Conservation (phyloP, 2,888 invertebrate species). For the Adelognathus sp. region DNA sequence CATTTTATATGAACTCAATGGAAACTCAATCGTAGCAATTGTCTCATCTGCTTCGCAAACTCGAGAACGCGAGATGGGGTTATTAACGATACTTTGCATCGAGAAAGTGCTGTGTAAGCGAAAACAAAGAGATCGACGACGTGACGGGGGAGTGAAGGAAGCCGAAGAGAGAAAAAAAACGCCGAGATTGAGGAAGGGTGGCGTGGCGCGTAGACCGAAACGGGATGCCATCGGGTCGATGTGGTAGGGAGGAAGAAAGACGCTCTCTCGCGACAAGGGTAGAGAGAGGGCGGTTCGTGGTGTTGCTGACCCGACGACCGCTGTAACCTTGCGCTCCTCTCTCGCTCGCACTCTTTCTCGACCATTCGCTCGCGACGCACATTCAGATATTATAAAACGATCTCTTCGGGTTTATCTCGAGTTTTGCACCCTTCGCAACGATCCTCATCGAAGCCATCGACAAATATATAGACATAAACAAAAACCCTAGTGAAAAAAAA, state of each 20-base stretch:
- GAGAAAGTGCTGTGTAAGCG: conserved; percentile 12
- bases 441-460: conserved; percentile 5
- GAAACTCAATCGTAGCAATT: conserved; percentile 1
- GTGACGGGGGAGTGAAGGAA: neutral
- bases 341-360: neutral
- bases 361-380: neutral
- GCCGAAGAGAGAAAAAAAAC: conserved; percentile 4
- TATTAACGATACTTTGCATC: conserved; percentile 7
- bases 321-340: conserved; percentile 75
- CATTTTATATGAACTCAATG: neutral
- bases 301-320: conserved; percentile 80
- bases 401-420: conserved; percentile 44
- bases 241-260: conserved; percentile 63
- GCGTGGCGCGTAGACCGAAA: conserved; percentile 23
- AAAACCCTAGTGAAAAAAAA: conserved; percentile 3
- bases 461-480: conserved; percentile 5
- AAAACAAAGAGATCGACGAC: conserved; percentile 29
- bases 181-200: conserved; percentile 28
- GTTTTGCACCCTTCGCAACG: conserved; percentile 41
- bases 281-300: conserved; percentile 72
- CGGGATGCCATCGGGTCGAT: conserved; percentile 56
- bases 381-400: conserved; percentile 51
- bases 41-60: neutral
- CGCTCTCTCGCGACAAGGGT: conserved; percentile 60
- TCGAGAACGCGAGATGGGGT: neutral